A percentile compares a stretch with the other conserved stretches of the same genome.
Evolutionary conservation across 2,113 vertebrate species (phyloP).

Genomic region (Megaceryle torquata): DNA sequence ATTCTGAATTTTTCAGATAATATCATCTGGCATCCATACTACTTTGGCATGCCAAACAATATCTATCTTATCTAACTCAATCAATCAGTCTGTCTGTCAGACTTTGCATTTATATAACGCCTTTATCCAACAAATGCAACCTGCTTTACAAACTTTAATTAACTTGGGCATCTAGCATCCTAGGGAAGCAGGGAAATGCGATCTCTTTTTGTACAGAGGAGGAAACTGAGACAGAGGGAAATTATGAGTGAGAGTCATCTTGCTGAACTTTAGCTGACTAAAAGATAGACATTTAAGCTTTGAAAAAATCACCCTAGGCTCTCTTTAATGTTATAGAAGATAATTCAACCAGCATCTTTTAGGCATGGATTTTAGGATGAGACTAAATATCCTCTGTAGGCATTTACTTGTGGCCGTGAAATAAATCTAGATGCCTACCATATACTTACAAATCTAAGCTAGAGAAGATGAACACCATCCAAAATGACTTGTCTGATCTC

Average conservation of each 20-base stretch:
- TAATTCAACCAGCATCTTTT: background rate
- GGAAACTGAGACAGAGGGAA: background rate
- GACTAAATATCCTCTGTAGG: background rate
- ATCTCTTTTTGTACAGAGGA: background rate
- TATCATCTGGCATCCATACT: background rate
- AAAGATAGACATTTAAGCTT: background rate
- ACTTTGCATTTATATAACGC: background rate
- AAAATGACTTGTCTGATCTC: background rate
- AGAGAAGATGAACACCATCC: background rate
- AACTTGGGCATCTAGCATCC: background rate
- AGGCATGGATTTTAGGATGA: background rate
- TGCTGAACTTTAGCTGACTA: background rate
- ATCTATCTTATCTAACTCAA: background rate
- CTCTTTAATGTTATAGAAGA: background rate
- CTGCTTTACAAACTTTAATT: slow-evolving; percentile 30
- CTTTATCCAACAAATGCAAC: slow-evolving; percentile 28
- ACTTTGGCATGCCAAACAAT: background rate
- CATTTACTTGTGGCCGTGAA: background rate
- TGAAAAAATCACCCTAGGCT: background rate
- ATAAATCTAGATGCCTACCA: background rate
- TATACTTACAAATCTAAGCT: background rate
- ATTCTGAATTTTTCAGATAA: slow-evolving; percentile 22
- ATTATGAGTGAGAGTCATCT: background rate
- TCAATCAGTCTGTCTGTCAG: slow-evolving; percentile 32
- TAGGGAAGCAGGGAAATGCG: background rate